Conservation (phyloP, 2,888 invertebrate species). For the Seladonia tumulorum region DNA sequence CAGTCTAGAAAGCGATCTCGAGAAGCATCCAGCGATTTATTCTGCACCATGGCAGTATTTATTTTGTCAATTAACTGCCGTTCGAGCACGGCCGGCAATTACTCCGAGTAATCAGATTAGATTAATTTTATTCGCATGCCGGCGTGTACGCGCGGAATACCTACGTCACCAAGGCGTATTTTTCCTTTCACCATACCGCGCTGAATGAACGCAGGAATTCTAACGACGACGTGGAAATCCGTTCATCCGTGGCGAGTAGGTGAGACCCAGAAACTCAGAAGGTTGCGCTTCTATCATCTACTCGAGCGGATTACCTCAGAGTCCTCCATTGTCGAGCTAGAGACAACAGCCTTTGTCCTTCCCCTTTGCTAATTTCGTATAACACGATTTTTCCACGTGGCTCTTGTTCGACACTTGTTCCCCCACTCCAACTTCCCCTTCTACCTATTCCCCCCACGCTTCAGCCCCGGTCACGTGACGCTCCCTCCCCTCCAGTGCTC, state of each 20-base stretch:
- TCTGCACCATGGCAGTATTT: no score
- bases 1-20: slow-evolving; percentile 37
- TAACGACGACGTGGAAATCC: slow-evolving; percentile 17
- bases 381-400: background rate
- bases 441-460: no score
- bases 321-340: slow-evolving; percentile 12
- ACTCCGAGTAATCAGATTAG: background rate
- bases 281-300: slow-evolving; percentile 33
- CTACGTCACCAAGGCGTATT: slow-evolving; percentile 20
- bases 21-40: background rate
- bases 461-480: no score
- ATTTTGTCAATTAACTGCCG: background rate
- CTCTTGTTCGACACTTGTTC: no score
- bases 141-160: slow-evolving; percentile 9
- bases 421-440: no score
- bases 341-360: background rate
- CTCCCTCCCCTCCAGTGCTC: no score
- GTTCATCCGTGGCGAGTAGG: slow-evolving; percentile 48
- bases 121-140: slow-evolving; percentile 6
- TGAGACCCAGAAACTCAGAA: slow-evolving; percentile 32
- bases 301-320: slow-evolving; percentile 31
- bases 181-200: slow-evolving; percentile 41
- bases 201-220: slow-evolving; percentile 16
- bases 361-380: background rate
- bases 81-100: background rate